Percentiles rank a stretch among this genome's conserved stretches.
phyloP scores from a whole-genome alignment of 30 jellyfish, hydroid and myxozoan genomes.

The Morbakka virulenta region DNA sequence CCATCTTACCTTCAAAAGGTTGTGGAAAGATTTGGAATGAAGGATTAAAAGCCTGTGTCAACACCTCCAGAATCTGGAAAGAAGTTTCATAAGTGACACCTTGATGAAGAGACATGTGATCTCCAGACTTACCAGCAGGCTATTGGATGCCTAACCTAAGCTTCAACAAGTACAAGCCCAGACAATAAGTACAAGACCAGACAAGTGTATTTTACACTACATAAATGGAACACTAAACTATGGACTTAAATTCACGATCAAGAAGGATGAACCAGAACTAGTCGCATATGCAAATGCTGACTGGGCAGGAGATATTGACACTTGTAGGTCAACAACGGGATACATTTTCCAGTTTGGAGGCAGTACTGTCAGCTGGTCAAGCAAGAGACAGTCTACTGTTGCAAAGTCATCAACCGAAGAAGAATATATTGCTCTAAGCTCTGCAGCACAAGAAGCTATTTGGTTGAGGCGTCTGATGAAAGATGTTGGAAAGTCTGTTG shows the following conservation, averaged over 20 bases:
- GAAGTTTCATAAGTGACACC: conserved; percentile 16
- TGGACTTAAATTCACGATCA: conserved; percentile 36
- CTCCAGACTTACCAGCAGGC: conserved; percentile 27
- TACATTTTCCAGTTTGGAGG: conserved; percentile 10
- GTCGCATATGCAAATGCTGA: too few species aligned
- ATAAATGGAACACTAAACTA: conserved; percentile 39
- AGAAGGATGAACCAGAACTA: too few species aligned
- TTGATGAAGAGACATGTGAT: conserved; percentile 41
- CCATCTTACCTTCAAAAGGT: too few species aligned
- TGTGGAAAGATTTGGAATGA: conserved; percentile 56
- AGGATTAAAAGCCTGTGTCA: conserved; percentile 48
- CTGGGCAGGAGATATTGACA: too few species aligned
- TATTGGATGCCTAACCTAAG: too few species aligned
- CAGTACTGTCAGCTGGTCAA: conserved; percentile 22
- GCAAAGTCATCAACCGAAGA: conserved; percentile 43
- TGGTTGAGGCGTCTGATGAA: conserved; percentile 36
- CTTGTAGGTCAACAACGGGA: conserved; percentile 45
- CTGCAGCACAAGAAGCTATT: conserved; percentile 50
- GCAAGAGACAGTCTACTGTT: conserved; percentile 31
- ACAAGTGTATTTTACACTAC: conserved; percentile 40
- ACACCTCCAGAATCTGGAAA: conserved; percentile 49
- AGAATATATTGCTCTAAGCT: too few species aligned
- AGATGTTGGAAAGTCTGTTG: conserved; percentile 20
- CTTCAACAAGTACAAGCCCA: conserved; percentile 27
- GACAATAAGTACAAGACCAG: conserved; percentile 30